Percentiles rank a stretch among this genome's conserved stretches.
phyloP scores from a whole-genome alignment of 2,888 invertebrate genomes.

The Celastrina argiolus region DNA sequence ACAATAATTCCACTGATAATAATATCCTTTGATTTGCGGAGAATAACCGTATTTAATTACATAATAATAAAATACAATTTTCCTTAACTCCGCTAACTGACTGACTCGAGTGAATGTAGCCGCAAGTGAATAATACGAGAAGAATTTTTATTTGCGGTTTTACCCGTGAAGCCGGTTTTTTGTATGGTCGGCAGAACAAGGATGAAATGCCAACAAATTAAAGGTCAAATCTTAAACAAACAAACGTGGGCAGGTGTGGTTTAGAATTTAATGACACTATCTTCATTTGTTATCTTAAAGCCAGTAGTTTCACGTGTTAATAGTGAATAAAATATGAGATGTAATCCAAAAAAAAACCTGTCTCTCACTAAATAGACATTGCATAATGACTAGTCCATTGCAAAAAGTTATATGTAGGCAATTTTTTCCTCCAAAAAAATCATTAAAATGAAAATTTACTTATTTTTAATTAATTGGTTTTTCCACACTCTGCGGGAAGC shows the following conservation, averaged over 20 bases:
- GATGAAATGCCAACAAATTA: constrained; percentile 19
- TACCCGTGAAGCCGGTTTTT: constrained; percentile 41
- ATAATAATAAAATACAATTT: background rate
- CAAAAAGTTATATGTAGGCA: too few species aligned
- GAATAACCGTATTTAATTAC: background rate
- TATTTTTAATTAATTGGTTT: too few species aligned
- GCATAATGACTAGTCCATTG: too few species aligned
- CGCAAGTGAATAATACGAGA: background rate
- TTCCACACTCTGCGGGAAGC: too few species aligned
- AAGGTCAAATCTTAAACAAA: constrained; percentile 31
- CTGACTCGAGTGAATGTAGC: background rate
- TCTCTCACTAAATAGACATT: too few species aligned
- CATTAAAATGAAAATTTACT: too few species aligned
- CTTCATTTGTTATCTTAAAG: too few species aligned
- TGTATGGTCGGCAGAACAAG: constrained; percentile 7
- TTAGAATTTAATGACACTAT: background rate
- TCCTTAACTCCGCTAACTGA: background rate
- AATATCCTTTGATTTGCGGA: background rate
- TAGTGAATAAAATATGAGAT: too few species aligned
- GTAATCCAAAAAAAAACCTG: too few species aligned
- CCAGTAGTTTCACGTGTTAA: too few species aligned
- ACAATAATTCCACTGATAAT: background rate
- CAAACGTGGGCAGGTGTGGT: background rate
- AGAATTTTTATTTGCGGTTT: constrained; percentile 36
- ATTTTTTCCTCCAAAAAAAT: too few species aligned